phyloP scores from a whole-genome alignment of 2,888 invertebrate species.

The Troides helena region DNA sequence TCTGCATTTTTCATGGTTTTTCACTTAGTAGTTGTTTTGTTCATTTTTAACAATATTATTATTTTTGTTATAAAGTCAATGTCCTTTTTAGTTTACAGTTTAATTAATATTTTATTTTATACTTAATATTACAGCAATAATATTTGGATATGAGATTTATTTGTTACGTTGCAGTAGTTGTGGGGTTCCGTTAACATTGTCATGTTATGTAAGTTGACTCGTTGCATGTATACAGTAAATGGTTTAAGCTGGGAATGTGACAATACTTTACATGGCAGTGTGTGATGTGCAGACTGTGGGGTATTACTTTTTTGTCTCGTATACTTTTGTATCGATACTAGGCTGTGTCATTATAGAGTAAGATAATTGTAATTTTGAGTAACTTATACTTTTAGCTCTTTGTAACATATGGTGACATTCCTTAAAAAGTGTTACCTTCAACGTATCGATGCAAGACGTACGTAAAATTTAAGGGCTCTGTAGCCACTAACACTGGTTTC shows the following conservation, averaged over 20 bases:
- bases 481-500: conserved; percentile 20
- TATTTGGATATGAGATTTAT: too few relatives aligned
- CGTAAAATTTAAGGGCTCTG: background rate
- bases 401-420: too few relatives aligned
- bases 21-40: too few relatives aligned
- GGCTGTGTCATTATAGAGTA: too few relatives aligned
- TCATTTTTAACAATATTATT: too few relatives aligned
- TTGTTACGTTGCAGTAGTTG: too few relatives aligned
- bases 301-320: background rate
- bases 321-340: background rate
- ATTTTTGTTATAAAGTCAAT: too few relatives aligned
- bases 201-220: background rate
- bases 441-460: conserved; percentile 10
- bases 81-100: background rate
- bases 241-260: background rate
- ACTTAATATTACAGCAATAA: too few relatives aligned
- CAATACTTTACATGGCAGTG: background rate
- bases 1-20: background rate
- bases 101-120: background rate
- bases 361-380: too few relatives aligned
- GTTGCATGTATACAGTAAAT: background rate
- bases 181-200: background rate
- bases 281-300: background rate
- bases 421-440: too few relatives aligned
- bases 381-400: too few relatives aligned